Evolutionary conservation across 2,888 invertebrate genomes (phyloP), one percentile per base, ranked within the genome.

Genomic region (Cryptocheilus praepositus): DNA sequence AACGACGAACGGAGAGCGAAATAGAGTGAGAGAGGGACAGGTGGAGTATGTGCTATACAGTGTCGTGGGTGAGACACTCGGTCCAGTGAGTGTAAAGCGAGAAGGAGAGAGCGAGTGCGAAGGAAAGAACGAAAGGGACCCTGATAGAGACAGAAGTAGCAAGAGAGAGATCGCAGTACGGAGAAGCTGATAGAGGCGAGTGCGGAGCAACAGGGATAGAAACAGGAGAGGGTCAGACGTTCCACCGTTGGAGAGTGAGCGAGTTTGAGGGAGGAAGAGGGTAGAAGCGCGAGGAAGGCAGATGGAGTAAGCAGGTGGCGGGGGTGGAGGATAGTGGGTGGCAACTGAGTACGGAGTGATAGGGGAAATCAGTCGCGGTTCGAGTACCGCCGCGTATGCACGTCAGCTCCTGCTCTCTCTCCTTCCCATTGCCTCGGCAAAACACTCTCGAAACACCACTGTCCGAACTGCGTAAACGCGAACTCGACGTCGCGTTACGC

Each of bases 331-430:
- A 53, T 67, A 64, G 76, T 78, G 80, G 80, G 76, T 73, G 78
- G 80, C 74, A 74, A 71, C 73, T 56, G 71, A 76, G 70, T 64
- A 71, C 74, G 71, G 61, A 80, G 77, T 73, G 83, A 81, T 83
- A 83, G 83, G 82, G 81, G 79, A 83, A 82, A 83, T 81, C 83
- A 83, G 82, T 83, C 82, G 83, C 80, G 82, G 82, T 81, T 82
- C 80, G 80, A 83, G 76, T 80, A 78, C 77, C 82, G 80, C 80
- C 81, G 82, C 77, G 82, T 69, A 73, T 75, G 76, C 80, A 79
- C 73, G 77, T 61, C 61, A 51, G 63, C 45, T 19, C 18, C 28
- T 15, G 25, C 3, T 43, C 52, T 28, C n/a, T n/a, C 18, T 21
- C 11, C 22, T 13, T 7, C 7, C 44, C 59, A 46, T 46, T 4